A percentile compares a stretch with the other conserved stretches of the same genome.
Conservation (phyloP, 1,140 invertebrate species). For the Dolichoris vasculosae region DNA sequence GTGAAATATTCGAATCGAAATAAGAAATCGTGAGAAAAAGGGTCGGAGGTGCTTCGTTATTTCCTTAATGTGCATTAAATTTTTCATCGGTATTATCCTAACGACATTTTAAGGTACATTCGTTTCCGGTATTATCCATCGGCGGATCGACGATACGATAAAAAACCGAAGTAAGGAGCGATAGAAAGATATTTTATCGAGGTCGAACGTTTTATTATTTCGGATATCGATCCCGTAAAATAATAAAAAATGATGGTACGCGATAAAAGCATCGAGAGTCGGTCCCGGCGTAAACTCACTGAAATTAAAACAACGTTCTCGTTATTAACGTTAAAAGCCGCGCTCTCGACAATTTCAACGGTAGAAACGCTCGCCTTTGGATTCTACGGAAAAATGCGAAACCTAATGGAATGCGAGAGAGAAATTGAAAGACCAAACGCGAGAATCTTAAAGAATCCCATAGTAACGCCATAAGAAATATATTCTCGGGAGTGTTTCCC, state of each 20-base stretch:
- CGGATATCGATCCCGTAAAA: background rate
- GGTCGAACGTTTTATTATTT: too few species aligned
- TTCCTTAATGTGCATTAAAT: background rate
- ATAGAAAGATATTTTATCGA: too few species aligned
- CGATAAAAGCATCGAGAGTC: too few species aligned
- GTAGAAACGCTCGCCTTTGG: background rate
- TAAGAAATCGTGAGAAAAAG: background rate
- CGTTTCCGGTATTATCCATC: too few species aligned
- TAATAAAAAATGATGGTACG: background rate
- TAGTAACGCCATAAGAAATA: constrained; percentile 23
- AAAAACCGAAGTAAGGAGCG: too few species aligned
- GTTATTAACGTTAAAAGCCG: background rate
- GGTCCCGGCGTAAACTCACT: too few species aligned
- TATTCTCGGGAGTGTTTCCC: background rate
- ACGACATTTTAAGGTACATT: background rate
- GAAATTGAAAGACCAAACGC: constrained; percentile 22
- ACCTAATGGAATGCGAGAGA: background rate
- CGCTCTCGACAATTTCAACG: background rate
- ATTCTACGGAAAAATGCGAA: background rate
- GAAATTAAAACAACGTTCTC: background rate
- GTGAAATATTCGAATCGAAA: background rate
- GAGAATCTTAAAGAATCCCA: constrained; percentile 10
- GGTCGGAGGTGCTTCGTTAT: background rate
- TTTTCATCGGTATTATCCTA: background rate
- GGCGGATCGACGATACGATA: too few species aligned